These are phyloP conservation scores for Scomber scombrus DNA, from an alignment of 2,113 vertebrate genomes.

Conservation along the genomic window DNA sequence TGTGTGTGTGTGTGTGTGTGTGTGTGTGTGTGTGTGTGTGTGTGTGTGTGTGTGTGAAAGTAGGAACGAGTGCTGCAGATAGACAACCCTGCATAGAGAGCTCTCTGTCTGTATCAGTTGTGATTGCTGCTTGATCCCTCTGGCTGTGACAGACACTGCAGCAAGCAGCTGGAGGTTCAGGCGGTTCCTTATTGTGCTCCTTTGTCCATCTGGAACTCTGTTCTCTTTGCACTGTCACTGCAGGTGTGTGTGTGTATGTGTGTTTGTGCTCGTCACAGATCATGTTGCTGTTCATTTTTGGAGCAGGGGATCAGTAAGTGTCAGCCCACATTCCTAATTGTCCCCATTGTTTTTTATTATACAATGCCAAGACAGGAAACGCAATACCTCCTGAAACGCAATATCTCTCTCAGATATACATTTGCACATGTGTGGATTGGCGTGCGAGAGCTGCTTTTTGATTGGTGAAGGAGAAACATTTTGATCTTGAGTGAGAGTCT, in stretches of 20 bases:
- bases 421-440: conserved; percentile 9
- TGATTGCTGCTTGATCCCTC: conserved; percentile 42
- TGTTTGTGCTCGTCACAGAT: conserved; percentile 37
- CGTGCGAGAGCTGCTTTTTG: neutral
- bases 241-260: conserved; percentile 33
- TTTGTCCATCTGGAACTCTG: conserved; percentile 63
- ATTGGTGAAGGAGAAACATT: neutral
- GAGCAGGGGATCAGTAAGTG: conserved; percentile 38
- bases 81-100: conserved; percentile 2
- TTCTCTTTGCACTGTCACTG: conserved; percentile 31
- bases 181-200: conserved; percentile 56
- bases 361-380: conserved; percentile 30
- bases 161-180: conserved; percentile 59
- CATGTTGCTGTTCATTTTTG: conserved; percentile 51
- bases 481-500: neutral
- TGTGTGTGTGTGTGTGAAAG: neutral
- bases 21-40: neutral
- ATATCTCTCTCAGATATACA: conserved; percentile 9
- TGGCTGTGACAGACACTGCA: conserved; percentile 42
- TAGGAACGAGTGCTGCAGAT: neutral
- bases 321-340: conserved; percentile 26
- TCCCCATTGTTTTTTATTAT: conserved; percentile 45
- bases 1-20: neutral
- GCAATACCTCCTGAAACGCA: conserved; percentile 31
- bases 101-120: conserved; percentile 35